Percentiles rank a stretch among this genome's conserved stretches.
These are phyloP conservation scores for Melitaea athalia DNA, from an alignment of 2,888 invertebrate species.

Conservation along the genomic window DNA sequence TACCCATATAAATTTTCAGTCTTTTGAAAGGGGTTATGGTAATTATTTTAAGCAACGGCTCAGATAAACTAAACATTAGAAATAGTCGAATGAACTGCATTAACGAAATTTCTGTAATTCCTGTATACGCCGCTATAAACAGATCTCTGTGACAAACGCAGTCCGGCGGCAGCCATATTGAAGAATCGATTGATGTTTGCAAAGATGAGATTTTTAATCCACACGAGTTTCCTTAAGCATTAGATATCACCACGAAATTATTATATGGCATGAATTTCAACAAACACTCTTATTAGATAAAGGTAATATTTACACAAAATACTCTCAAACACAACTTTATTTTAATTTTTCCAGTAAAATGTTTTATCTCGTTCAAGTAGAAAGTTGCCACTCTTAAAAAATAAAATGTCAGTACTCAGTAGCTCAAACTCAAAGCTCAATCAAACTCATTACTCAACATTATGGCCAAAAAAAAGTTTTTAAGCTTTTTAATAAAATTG, in stretches of 20 bases:
- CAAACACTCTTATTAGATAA: neutral
- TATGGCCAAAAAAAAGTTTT: too few relatives aligned
- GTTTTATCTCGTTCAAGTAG: conserved; percentile 19
- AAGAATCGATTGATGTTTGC: conserved; percentile 33
- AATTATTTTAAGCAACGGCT: conserved; percentile 23
- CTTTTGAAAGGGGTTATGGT: conserved; percentile 27
- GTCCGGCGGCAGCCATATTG: conserved; percentile 47
- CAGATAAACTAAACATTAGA: conserved; percentile 13
- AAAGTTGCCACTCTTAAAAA: conserved; percentile 24
- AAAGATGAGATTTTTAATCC: conserved; percentile 28
- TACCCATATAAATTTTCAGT: conserved; percentile 29
- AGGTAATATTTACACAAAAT: conserved; percentile 26
- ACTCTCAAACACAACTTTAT: conserved; percentile 19
- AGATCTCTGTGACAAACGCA: conserved; percentile 43
- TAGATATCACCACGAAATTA: conserved; percentile 14
- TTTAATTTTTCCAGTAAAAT: conserved; percentile 21
- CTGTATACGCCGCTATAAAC: conserved; percentile 41
- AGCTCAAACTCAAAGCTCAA: neutral
- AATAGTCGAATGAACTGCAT: conserved; percentile 20
- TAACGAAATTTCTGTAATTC: conserved; percentile 26
- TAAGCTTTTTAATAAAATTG: too few relatives aligned
- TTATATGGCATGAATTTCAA: conserved; percentile 9
- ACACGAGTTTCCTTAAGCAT: conserved; percentile 22
- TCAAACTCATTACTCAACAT: too few relatives aligned
- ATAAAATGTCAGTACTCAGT: neutral